phyloP scores from a whole-genome alignment of 2,113 vertebrate genomes.

The Lophotis ruficrista region DNA sequence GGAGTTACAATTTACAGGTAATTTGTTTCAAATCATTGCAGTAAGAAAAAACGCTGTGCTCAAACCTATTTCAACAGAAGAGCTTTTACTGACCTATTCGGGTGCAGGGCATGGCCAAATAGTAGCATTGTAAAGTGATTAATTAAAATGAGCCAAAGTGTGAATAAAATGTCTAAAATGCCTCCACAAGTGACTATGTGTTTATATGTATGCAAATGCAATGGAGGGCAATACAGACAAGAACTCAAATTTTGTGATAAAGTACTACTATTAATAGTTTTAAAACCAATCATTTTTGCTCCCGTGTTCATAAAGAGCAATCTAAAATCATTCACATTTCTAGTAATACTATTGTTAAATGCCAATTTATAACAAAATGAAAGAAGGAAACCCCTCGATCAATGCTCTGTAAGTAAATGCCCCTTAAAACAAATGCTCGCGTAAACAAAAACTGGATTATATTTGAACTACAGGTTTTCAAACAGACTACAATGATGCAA shows the following conservation, averaged over 20 bases:
- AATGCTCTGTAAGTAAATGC: not conserved
- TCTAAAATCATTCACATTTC: not conserved
- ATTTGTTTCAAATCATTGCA: not conserved
- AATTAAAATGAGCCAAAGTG: not conserved
- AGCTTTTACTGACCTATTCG: not conserved
- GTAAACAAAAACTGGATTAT: not conserved
- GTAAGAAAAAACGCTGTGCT: not conserved
- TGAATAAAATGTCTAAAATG: not conserved
- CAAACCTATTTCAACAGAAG: not conserved
- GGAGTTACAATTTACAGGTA: not conserved
- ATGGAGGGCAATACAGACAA: not conserved
- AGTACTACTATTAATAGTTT: not conserved
- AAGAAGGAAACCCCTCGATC: not conserved
- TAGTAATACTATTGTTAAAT: not conserved
- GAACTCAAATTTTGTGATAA: not conserved
- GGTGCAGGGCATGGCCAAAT: not conserved
- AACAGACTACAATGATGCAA: not conserved
- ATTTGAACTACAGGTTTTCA: constrained; percentile 9
- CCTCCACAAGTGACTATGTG: not conserved
- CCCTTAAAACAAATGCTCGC: not conserved
- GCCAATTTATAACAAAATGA: not conserved
- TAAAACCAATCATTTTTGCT: not conserved
- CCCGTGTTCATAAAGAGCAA: not conserved
- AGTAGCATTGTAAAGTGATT: not conserved
- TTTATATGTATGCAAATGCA: not conserved